These are phyloP conservation scores for Lagodon rhomboides DNA, from an alignment of 2,797 vertebrate species.

Conservation along the genomic window DNA sequence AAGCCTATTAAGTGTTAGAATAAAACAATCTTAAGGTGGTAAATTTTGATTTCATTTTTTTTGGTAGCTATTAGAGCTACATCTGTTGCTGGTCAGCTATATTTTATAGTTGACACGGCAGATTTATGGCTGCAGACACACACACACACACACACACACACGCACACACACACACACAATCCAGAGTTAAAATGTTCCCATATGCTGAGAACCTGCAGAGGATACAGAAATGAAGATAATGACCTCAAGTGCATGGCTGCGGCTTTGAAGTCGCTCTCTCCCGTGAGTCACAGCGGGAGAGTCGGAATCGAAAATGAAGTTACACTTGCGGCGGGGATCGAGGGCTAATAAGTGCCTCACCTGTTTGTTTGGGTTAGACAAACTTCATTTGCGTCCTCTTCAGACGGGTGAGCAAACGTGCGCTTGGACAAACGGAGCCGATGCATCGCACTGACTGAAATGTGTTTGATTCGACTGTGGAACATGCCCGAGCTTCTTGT, in stretches of 20 bases:
- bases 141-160: slow-evolving; percentile 21
- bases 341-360: slow-evolving; percentile 72
- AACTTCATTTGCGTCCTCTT: slow-evolving; percentile 68
- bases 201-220: slow-evolving; percentile 83
- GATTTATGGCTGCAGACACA: slow-evolving; percentile 82
- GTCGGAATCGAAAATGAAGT: slow-evolving; percentile 75
- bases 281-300: slow-evolving; percentile 64
- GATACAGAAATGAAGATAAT: slow-evolving; percentile 86
- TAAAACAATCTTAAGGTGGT: slow-evolving; percentile 71
- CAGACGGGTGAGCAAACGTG: slow-evolving; percentile 53
- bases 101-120: slow-evolving; percentile 87
- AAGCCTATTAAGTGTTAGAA: slow-evolving; percentile 48
- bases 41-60: slow-evolving; percentile 75
- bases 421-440: slow-evolving; percentile 38
- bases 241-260: slow-evolving; percentile 77
- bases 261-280: slow-evolving; percentile 79
- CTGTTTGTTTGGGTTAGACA: slow-evolving; percentile 76
- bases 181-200: slow-evolving; percentile 86
- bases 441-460: slow-evolving; percentile 35
- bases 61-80: slow-evolving; percentile 76
- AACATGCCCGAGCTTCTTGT: slow-evolving; percentile 11
- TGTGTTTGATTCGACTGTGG: slow-evolving; percentile 35
- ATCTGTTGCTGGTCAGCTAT: slow-evolving; percentile 86
- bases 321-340: slow-evolving; percentile 73
- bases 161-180: slow-evolving; percentile 46